These are phyloP conservation scores for Typhlichthys eigenmanni DNA, from an alignment of 2,797 vertebrate species.

Conservation along the genomic window DNA sequence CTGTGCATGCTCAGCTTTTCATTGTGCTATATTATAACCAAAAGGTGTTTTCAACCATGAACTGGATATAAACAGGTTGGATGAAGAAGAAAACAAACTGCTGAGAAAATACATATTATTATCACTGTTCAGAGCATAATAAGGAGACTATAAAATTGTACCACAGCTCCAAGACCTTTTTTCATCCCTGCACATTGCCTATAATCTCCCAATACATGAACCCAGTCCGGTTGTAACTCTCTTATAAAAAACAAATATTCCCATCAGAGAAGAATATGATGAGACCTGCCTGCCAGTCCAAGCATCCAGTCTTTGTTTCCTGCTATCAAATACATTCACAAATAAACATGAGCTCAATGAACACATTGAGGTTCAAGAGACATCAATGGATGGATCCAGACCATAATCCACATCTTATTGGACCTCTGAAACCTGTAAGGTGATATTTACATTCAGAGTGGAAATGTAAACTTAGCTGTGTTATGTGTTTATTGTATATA, in stretches of 20 bases:
- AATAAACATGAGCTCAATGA: not conserved
- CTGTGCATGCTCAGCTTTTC: constrained; percentile 23
- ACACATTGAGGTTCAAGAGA: constrained; percentile 20
- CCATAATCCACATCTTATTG: constrained; percentile 23
- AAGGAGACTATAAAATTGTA: constrained; percentile 44
- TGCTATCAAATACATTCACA: not conserved
- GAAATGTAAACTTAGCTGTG: not conserved
- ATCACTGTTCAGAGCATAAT: constrained; percentile 79
- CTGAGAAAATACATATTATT: constrained; percentile 33
- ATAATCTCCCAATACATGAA: constrained; percentile 27
- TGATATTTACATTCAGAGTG: not conserved
- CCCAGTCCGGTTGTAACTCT: constrained; percentile 17
- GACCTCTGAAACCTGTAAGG: constrained; percentile 40
- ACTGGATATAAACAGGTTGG: constrained; percentile 35
- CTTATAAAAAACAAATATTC: constrained; percentile 5
- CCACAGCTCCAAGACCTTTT: constrained; percentile 65
- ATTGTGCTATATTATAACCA: constrained; percentile 35
- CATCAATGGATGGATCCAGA: constrained; percentile 20
- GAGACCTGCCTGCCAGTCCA: not conserved
- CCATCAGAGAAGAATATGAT: not conserved
- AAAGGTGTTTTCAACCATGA: constrained; percentile 37
- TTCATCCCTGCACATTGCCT: constrained; percentile 48
- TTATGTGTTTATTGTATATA: not conserved
- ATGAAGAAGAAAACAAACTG: constrained; percentile 37
- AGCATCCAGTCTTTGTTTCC: not conserved